Conservation (phyloP, 2,888 invertebrate genomes). For the Rotaria socialis region DNA sequence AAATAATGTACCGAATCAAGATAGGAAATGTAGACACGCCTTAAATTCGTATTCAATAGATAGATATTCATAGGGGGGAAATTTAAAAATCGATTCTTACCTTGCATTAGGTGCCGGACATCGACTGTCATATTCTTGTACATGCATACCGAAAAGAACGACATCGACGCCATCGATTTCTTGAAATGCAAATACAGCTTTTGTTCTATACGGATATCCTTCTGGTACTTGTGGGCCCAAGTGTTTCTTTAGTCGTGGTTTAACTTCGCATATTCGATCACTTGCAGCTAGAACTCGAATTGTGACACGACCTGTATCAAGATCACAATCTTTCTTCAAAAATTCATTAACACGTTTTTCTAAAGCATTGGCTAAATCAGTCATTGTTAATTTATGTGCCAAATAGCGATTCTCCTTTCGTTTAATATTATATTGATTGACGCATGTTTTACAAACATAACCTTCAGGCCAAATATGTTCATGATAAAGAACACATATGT, state of each 20-base stretch:
- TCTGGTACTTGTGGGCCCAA: slow-evolving; percentile 65
- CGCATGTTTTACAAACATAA: slow-evolving; percentile 85
- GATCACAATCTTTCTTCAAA: slow-evolving; percentile 74
- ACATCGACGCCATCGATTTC: slow-evolving; percentile 97
- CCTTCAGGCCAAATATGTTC: slow-evolving; percentile 83
- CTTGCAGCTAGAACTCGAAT: slow-evolving; percentile 95
- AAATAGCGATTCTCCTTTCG: slow-evolving; percentile 58
- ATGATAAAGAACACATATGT: slow-evolving; percentile 92
- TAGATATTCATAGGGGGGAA: no score
- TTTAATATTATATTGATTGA: slow-evolving; percentile 81
- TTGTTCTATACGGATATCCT: slow-evolving; percentile 93
- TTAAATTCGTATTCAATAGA: neutral
- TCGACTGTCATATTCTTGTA: slow-evolving; percentile 98
- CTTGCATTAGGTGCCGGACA: slow-evolving; percentile 84
- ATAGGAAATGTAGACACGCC: slow-evolving; percentile 94
- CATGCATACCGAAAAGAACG: slow-evolving; percentile 99
- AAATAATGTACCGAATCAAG: slow-evolving; percentile 99
- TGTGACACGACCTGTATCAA: slow-evolving; percentile 82
- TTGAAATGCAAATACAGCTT: slow-evolving; percentile 98
- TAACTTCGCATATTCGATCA: slow-evolving; percentile 97
- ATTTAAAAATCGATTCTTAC: neutral
- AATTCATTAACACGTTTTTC: slow-evolving; percentile 96
- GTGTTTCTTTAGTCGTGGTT: slow-evolving; percentile 72
- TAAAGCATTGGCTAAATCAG: slow-evolving; percentile 90
- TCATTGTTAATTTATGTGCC: slow-evolving; percentile 62